Base-by-base conservation (phyloP, 1,140 invertebrate genomes). In the Papilio polytes region DNA sequence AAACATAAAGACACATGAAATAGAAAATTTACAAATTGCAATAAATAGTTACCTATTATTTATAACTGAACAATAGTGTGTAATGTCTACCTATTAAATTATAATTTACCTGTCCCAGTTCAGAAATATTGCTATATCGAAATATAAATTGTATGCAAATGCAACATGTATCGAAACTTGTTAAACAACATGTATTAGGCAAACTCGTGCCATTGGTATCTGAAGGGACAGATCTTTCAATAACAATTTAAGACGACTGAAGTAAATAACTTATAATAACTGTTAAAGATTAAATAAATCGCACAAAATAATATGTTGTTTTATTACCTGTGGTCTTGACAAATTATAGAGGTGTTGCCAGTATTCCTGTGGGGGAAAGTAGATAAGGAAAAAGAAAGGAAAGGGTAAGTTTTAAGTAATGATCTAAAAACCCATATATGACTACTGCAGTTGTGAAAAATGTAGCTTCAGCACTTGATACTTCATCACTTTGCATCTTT, bases 201-300 rank as follows among this genome's bases (percentile, higher is more conserved):
- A 41, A 81, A 81, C 70, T 48, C 36, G 46, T 26, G 51, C 79
- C 85, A 83, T 84, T 77, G 63, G 77, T 84, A 80, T 84, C 48
- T 84, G 84, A 87, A 78, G 81, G 80, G 84, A 83, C 85, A 85
- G 81, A 83, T 84, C 87, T 89, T 85, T 85, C 85, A 84, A 86
- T 86, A 89, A 88, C 87, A 91, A 91, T 86, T 92, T 90, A 94
- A 88, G 88, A 93, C 90, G 93, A 94, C 93, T 94, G 93, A 93
- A 90, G 88, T 92, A 92, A 94, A 91, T 78, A 92, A 89, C 92
- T 92, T 91, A 91, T 90, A 88, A 91, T 91, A 94, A 94, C 92
- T 94, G 93, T 94, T 94, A 93, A 91, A 84, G 91, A 92, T 92
- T 94, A 87, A 94, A 93, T 94, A 94, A 93, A 94, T 88, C 88